Conservation (phyloP, 2,797 vertebrate species). For the Tiaroga cobitis region DNA sequence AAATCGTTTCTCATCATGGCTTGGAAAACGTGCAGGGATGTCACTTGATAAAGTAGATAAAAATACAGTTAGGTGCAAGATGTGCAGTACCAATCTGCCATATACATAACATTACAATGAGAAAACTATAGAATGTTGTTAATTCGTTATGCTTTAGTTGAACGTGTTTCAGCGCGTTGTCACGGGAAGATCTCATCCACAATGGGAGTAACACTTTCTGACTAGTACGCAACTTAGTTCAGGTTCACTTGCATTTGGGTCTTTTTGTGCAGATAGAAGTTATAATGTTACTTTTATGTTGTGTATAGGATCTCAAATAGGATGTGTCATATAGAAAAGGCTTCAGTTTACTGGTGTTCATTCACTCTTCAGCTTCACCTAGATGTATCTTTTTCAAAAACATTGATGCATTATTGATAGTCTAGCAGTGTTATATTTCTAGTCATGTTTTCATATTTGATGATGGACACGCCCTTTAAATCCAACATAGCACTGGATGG, state of each 20-base stretch:
- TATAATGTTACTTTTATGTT: too few species aligned
- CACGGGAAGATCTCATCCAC: neutral
- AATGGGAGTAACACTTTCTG: neutral
- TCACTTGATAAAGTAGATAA: neutral
- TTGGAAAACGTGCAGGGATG: neutral
- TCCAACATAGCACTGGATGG: neutral
- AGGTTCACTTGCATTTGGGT: neutral
- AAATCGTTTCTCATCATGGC: neutral
- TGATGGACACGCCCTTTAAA: too few species aligned
- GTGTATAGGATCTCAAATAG: neutral
- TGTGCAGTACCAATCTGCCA: neutral
- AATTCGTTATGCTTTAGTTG: neutral
- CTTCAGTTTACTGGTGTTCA: neutral
- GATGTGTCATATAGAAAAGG: neutral
- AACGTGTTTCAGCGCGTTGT: neutral
- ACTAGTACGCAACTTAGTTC: neutral
- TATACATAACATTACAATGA: neutral
- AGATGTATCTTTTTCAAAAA: too few species aligned
- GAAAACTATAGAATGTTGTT: neutral
- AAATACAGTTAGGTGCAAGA: neutral
- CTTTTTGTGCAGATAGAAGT: too few species aligned
- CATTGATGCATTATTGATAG: too few species aligned
- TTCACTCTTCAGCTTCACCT: neutral
- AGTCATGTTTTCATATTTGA: neutral
- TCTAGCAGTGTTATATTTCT: too few species aligned